Base-by-base conservation (phyloP, 2,797 vertebrate species). In the Alca torda region DNA sequence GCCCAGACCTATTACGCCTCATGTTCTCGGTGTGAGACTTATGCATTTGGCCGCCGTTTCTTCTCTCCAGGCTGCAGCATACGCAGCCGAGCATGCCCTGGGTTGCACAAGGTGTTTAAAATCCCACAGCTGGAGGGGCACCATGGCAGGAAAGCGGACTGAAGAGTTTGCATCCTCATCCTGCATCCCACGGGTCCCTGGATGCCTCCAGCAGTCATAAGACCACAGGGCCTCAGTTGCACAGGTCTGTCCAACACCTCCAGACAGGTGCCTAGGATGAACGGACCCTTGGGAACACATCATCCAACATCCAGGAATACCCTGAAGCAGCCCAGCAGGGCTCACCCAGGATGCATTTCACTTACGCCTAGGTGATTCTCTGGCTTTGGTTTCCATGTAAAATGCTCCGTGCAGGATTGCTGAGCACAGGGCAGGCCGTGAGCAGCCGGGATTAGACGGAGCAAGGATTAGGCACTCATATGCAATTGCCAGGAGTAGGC, bases 341-440 rank as follows among this genome's bases (percentile, higher is more conserved):
- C 13, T 45, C 1, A 0, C 30, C 2, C 11, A 1, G 67, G 67
- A 7, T 2, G 37, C 13, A 1, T 46, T 79, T 30, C 56, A 8
- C 28, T 39, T 16, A 23, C 1, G 2, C 31, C 60, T 21, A 2
- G 9, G 9, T 19, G 51, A 33, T 50, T 35, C 74, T 23, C 60
- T 3, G 41, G 56, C 21, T 75, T 57, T 25, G 24, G 6, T 60
- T 54, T 59, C 69, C 90, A 39, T 1, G 3, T 35, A 12, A 24
- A 15, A 45, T 4, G 9, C 41, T 61, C 77, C 5, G 0, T 1
- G 61, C 5, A 1, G 77, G 74, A 30, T 10, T 5, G 20, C 4
- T n/a, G 26, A 37, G 81, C 50, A 23, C 54, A 3, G 41, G 64
- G 78, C 57, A 69, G 74, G 89, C 80, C 68, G 81, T 0, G 84